These are phyloP conservation scores for Periplaneta americana DNA, from an alignment of 1,140 invertebrate species.

Conservation along the genomic window DNA sequence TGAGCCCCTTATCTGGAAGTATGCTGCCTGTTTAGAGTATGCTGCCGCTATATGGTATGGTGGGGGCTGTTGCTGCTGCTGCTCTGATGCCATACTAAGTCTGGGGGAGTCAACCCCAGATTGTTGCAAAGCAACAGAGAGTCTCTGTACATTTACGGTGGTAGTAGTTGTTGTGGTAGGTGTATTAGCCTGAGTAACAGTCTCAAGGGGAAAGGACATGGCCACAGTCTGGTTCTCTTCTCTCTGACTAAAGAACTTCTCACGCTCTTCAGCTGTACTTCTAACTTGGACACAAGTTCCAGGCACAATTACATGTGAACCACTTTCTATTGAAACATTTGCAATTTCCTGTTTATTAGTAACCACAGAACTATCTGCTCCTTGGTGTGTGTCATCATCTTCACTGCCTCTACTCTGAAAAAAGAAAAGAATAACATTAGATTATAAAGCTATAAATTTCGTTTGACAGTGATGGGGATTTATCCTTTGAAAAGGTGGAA, in stretches of 20 bases:
- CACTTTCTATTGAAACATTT: not conserved
- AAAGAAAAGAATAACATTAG: too few species aligned
- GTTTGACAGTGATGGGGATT: too few species aligned
- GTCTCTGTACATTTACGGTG: not conserved
- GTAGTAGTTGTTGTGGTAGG: not conserved
- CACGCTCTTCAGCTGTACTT: not conserved
- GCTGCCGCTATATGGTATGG: conserved; percentile 64
- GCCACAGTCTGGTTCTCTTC: not conserved
- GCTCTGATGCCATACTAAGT: not conserved
- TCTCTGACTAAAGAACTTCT: not conserved
- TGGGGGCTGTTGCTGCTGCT: conserved; percentile 42
- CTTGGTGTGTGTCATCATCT: not conserved
- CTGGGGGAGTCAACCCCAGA: not conserved
- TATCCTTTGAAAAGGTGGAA: too few species aligned
- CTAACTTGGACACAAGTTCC: conserved; percentile 30
- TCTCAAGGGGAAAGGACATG: not conserved
- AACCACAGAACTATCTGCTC: not conserved
- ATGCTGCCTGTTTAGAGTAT: conserved; percentile 56
- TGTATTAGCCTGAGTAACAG: too few species aligned
- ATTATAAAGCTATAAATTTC: too few species aligned
- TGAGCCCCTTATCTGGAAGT: conserved; percentile 35
- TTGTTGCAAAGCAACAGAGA: not conserved
- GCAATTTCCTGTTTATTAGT: not conserved
- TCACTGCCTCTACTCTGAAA: not conserved
- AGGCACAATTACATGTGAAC: not conserved